Evolutionary conservation across 2,113 vertebrate species (phyloP), one percentile per base, ranked within the genome.

Genomic region (Xyliphius kryptos): DNA sequence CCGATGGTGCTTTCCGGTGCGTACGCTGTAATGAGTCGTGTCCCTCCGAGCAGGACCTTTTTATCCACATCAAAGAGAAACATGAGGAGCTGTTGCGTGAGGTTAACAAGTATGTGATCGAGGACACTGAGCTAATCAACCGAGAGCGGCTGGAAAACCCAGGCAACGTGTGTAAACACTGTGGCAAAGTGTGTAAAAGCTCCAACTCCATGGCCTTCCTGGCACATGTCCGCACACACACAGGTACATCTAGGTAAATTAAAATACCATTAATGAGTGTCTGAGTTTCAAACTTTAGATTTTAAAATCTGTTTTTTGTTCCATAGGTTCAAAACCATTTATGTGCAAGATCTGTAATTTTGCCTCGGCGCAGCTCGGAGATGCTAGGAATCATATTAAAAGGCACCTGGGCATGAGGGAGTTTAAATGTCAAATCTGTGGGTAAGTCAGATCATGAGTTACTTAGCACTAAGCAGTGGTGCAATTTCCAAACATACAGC

Each of bases 281-380:
- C 20, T 32, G 21, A 16, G 40, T 5, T 40, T 51, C 41, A 2
- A 9, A n/a, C 13, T 22, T 37, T 21, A 17, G 14, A 26, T 6
- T 48, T 12, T 40, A 44, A 12, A 9, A 16, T 37, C 41, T 43
- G 5, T 67, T 52, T 11, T 53, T 68, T 87, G 76, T 82, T 88
- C 77, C 81, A 73, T 83, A 99, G 96, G 96, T 81, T 99, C 96
- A 66, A 99, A 98, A 78, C 96, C 96, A 57, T 99, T 99, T 88
- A 94, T 90, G 84, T 99, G 96, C 82, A 99, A 95, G 82, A 94
- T 99, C 86, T 99, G 96, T 87, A 92, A 93, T 83, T 99, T 99
- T 84, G 92, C 95, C 70, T 95, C 95, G 9, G 96, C 96, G 83
- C 96, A 99, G 85, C 89, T 99, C 56, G 96, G 96, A 74, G 96